These are phyloP conservation scores for Pavo muticus DNA, from an alignment of 2,113 vertebrate genomes.

Conservation along the genomic window DNA sequence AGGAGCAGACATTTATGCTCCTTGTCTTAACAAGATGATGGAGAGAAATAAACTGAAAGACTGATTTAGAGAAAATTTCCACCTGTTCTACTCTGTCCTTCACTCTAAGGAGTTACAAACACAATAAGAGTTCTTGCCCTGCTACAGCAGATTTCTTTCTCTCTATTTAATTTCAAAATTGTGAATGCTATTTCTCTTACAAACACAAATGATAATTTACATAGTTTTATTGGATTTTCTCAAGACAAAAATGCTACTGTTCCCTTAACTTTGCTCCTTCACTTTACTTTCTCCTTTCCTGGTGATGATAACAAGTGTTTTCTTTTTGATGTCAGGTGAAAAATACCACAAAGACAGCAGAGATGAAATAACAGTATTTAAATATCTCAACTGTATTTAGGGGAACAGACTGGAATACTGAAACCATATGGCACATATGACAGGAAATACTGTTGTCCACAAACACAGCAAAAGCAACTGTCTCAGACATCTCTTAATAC, in stretches of 20 bases:
- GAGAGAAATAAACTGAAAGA: neutral
- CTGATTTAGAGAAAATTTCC: neutral
- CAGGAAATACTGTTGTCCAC: conserved; percentile 43
- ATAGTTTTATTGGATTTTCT: neutral
- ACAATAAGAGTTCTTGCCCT: neutral
- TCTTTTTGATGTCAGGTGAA: neutral
- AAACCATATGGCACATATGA: neutral
- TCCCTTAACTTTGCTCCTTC: neutral
- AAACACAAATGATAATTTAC: neutral
- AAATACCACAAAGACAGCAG: neutral
- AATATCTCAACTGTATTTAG: neutral
- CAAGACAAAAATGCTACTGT: neutral
- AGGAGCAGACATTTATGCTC: neutral
- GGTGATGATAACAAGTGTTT: neutral
- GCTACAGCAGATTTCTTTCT: neutral
- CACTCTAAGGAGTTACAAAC: neutral
- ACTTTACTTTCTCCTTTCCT: neutral
- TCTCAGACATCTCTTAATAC: conserved; percentile 19
- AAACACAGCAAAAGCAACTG: conserved; percentile 35
- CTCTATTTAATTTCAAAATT: neutral
- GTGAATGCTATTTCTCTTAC: neutral
- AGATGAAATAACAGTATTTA: neutral
- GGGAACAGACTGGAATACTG: conserved; percentile 28
- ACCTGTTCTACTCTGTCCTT: neutral
- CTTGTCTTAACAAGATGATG: neutral